Evolutionary conservation across 2,888 invertebrate species (phyloP).

Genomic region (Aphelenchoides bicaudatus): DNA sequence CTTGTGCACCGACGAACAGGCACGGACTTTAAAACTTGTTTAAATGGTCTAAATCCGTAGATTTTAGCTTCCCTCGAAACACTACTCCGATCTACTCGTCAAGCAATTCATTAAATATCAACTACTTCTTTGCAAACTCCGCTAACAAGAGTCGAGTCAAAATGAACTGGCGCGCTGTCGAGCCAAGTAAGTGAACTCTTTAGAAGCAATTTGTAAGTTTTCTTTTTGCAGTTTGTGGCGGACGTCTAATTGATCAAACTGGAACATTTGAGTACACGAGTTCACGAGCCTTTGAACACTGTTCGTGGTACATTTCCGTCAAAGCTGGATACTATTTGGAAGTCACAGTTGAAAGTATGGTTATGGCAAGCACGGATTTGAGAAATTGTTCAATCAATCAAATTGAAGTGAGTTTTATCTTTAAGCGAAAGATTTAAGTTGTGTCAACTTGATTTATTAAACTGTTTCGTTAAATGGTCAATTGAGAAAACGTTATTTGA

Average conservation of each 20-base stretch:
- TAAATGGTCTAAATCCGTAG: too few relatives aligned
- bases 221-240: slow-evolving; percentile 14
- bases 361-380: slow-evolving; percentile 23
- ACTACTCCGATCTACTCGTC: slow-evolving; percentile 6
- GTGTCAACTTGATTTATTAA: neutral
- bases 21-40: neutral
- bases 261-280: slow-evolving; percentile 7
- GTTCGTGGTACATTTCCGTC: slow-evolving; percentile 4
- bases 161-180: slow-evolving; percentile 10
- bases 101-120: neutral
- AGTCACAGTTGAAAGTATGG: slow-evolving; percentile 32
- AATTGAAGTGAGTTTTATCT: slow-evolving; percentile 34
- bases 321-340: slow-evolving; percentile 29
- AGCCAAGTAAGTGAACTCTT: neutral
- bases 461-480: too few relatives aligned
- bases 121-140: neutral
- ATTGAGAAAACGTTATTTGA: too few relatives aligned
- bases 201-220: neutral
- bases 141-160: neutral
- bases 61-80: neutral
- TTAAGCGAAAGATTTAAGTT: neutral
- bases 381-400: slow-evolving; percentile 45
- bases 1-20: neutral
- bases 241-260: neutral
- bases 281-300: slow-evolving; percentile 4